Percentiles rank a stretch among this genome's conserved stretches.
Conservation (phyloP, 1,140 invertebrate genomes). For the Macrostomum lignano region DNA sequence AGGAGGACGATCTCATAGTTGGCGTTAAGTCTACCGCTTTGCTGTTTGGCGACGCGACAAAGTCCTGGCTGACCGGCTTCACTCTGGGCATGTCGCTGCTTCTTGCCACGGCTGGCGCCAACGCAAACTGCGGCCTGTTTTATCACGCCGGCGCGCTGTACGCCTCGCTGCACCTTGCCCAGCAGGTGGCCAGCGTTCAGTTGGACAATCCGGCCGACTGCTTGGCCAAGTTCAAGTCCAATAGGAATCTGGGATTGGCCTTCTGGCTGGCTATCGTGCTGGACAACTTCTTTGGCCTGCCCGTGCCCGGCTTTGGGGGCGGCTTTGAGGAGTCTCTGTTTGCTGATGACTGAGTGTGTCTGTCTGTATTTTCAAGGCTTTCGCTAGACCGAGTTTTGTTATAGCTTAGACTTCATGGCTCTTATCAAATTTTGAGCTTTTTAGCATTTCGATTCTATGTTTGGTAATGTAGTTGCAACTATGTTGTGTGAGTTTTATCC, state of each 20-base stretch:
- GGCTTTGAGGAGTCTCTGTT: no score
- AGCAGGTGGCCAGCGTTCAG: conserved; percentile 53
- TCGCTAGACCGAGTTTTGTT: no score
- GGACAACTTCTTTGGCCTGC: conserved; percentile 13
- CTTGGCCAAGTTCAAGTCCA: conserved; percentile 58
- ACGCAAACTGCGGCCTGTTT: not conserved
- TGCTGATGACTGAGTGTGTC: no score
- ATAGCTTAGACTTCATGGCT: no score
- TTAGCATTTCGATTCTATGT: no score
- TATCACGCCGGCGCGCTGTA: conserved; percentile 29
- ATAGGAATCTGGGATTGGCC: conserved; percentile 54
- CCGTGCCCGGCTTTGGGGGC: not conserved
- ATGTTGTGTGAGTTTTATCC: no score
- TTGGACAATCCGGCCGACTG: conserved; percentile 56
- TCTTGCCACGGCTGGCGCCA: conserved; percentile 16
- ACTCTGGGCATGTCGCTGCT: conserved; percentile 35
- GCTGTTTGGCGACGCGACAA: conserved; percentile 53
- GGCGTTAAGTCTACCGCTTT: conserved; percentile 79
- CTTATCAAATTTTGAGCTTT: no score
- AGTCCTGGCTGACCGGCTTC: conserved; percentile 47
- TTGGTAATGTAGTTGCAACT: no score
- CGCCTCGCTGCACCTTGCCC: no score
- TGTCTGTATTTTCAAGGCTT: no score
- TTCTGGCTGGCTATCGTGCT: conserved; percentile 50
- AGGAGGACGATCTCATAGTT: conserved; percentile 50